Evolutionary conservation across 2,888 invertebrate genomes (phyloP).

Genomic region (Apotomis capreana): DNA sequence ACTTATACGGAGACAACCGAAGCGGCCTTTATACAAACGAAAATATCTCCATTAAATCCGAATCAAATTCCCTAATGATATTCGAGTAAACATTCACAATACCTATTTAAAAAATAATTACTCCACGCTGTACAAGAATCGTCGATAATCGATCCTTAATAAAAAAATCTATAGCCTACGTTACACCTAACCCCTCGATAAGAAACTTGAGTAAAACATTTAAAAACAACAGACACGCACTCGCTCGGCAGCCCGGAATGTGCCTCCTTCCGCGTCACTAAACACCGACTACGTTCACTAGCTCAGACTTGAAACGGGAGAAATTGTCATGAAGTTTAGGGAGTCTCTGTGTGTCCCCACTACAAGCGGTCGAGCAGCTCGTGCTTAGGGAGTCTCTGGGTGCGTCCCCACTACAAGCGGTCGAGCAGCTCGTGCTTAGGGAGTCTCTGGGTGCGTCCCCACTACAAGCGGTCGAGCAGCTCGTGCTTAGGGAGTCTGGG

Average conservation of each 20-base stretch:
- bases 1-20: slow-evolving; percentile 72
- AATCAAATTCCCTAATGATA: slow-evolving; percentile 74
- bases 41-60: slow-evolving; percentile 65
- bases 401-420: slow-evolving; percentile 81
- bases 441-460: slow-evolving; percentile 91
- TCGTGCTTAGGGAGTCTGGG: slow-evolving; percentile 31
- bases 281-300: slow-evolving; percentile 59
- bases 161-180: slow-evolving; percentile 65
- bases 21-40: slow-evolving; percentile 59
- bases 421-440: slow-evolving; percentile 95
- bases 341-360: slow-evolving; percentile 55
- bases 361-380: slow-evolving; percentile 92
- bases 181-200: slow-evolving; percentile 65
- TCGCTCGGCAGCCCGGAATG: slow-evolving; percentile 42
- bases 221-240: slow-evolving; percentile 72
- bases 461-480: slow-evolving; percentile 91
- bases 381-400: slow-evolving; percentile 85
- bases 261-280: slow-evolving; percentile 35
- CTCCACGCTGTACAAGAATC: slow-evolving; percentile 67
- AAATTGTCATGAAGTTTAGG: slow-evolving; percentile 70
- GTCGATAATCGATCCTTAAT: slow-evolving; percentile 62
- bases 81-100: slow-evolving; percentile 81
- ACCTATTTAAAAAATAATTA: slow-evolving; percentile 67
- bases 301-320: slow-evolving; percentile 65
- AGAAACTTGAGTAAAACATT: slow-evolving; percentile 70